Evolutionary conservation across 1,140 invertebrate species (phyloP), one percentile per base, ranked within the genome.

Genomic region (Drosophila persimilis): DNA sequence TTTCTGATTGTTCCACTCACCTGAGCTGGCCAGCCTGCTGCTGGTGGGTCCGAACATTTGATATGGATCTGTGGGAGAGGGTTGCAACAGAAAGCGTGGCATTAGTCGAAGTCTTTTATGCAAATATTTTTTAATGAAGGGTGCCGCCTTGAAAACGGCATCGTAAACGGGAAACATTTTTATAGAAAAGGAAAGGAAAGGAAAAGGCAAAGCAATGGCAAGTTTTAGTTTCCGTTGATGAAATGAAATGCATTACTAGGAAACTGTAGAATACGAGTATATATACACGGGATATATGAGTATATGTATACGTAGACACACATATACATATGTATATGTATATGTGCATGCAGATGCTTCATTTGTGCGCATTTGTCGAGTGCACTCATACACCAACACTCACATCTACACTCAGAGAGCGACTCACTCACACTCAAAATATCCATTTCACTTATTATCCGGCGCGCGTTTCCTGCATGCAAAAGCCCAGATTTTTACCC

Each of bases 1-100:
- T 90, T 84, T 90, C 66, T 88, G 67, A 77, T 73, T 86, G 47
- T 41, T 65, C 50, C 51, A 90, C 90, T 90, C 66, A 97, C 96
- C 96, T 93, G 97, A 98, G 92, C 96, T 98, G 31, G 97, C 97
- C 86, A 98, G 93, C 89, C 97, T 94, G 93, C 97, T 98, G 93
- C 97, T 98, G 48, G 97, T 98, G 47, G 97, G 96, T 54, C 97
- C 97, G 92, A 98, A 98, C 96, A 98, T 97, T 93, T 98, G 97
- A 94, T 98, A 98, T 89, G 97, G 97, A 96, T 98, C 97, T 97
- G 94, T 45, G 48, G 95, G 60, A 93, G 91, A 91, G 47, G 59
- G 67, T 80, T 53, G 64, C 59, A 80, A 45, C 44, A 61, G 67
- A 63, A 75, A 62, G 74, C 52, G 75, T 47, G 63, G 65, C 72